These are phyloP conservation scores for Galago senegalensis DNA, from an alignment of 2,797 vertebrate species.

Conservation along the genomic window DNA sequence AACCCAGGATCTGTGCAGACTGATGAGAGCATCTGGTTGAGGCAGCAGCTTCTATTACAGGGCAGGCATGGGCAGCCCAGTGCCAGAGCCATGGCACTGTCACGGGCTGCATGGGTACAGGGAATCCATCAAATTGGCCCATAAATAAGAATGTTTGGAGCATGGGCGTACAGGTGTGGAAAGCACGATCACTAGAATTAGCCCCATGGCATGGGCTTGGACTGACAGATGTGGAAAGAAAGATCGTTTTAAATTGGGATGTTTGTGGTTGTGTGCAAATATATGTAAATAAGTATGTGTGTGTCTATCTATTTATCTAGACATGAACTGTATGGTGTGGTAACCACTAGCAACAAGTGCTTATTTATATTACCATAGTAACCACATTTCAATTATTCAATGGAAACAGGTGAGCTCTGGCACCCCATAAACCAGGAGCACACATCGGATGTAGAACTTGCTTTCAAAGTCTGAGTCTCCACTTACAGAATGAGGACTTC, in stretches of 20 bases:
- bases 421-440: not conserved
- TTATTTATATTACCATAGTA: not conserved
- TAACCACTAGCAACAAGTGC: not conserved
- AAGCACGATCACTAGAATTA: too few relatives aligned
- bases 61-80: rapidly evolving
- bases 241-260: not conserved
- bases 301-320: too few relatives aligned
- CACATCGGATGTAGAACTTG: not conserved
- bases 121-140: not conserved
- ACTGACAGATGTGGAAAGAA: not conserved
- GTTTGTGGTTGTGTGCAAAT: not conserved
- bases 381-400: not conserved
- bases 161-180: not conserved
- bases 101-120: too few relatives aligned
- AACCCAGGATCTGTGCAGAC: too few relatives aligned
- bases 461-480: not conserved
- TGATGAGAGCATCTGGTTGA: not conserved
- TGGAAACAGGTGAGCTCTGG: not conserved
- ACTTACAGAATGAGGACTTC: not conserved
- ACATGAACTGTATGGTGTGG: not conserved
- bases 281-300: too few relatives aligned
- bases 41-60: not conserved
- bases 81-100: not conserved
- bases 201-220: too few relatives aligned
- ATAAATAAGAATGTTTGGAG: not conserved